Evolutionary conservation across 2,113 vertebrate genomes (phyloP).

Genomic region (Pteruthius melanotis): DNA sequence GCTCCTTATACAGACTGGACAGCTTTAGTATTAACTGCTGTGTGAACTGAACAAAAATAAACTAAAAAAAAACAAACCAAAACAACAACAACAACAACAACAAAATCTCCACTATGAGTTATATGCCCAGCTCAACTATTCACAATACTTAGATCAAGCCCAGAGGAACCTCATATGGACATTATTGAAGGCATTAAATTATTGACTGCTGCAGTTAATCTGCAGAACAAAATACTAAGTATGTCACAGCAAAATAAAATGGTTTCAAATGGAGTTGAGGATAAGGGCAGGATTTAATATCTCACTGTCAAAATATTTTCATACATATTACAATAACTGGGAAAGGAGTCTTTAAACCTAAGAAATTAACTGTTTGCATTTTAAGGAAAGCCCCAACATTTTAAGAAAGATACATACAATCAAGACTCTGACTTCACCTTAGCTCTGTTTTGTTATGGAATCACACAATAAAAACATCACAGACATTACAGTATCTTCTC

Average conservation of each 20-base stretch:
- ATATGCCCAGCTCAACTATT: not conserved
- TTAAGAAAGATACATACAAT: fast-evolving
- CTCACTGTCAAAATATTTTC: not conserved
- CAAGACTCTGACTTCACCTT: not conserved
- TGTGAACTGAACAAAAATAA: not conserved
- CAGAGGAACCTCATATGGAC: not conserved
- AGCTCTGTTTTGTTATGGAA: not conserved
- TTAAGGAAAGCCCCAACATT: not conserved
- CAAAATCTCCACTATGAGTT: not conserved
- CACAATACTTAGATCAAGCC: not conserved
- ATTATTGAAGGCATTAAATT: not conserved
- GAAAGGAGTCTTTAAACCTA: not conserved
- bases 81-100: too few species aligned
- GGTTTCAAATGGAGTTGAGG: not conserved
- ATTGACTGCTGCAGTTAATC: not conserved
- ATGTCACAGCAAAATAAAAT: not conserved
- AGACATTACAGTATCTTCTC: not conserved
- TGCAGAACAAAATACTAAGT: not conserved
- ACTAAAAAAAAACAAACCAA: not conserved
- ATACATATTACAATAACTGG: not conserved
- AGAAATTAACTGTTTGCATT: not conserved
- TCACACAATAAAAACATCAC: not conserved
- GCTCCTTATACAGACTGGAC: not conserved
- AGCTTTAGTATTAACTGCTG: not conserved
- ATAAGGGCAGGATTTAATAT: not conserved